Evolutionary conservation across 2,113 vertebrate species (phyloP).

Genomic region (Trogon melanurus): DNA sequence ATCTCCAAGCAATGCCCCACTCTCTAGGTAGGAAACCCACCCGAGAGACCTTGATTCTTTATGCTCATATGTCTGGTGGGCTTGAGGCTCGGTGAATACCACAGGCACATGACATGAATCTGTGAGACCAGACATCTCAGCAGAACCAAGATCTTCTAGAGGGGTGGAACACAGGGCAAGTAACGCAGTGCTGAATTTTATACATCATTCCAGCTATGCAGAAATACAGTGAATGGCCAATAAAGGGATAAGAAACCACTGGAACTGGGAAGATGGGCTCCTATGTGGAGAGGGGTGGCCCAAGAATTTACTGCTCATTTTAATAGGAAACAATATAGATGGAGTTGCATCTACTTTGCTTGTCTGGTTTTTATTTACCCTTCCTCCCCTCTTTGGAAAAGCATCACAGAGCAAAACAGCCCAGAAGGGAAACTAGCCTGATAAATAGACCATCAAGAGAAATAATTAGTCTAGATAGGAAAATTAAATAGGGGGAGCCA

Average conservation of each 20-base stretch:
- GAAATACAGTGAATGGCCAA: background rate
- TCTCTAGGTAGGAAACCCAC: background rate
- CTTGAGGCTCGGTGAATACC: background rate
- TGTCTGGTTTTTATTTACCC: constrained; percentile 66
- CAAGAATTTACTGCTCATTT: background rate
- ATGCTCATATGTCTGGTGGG: background rate
- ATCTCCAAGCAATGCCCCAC: accelerated
- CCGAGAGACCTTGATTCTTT: accelerated
- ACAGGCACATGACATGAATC: accelerated
- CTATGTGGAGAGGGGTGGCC: background rate
- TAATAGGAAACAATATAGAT: background rate
- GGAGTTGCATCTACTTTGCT: background rate
- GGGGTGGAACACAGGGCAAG: background rate
- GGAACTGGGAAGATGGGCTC: background rate
- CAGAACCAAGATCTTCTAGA: background rate
- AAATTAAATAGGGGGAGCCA: constrained; percentile 53
- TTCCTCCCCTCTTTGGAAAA: constrained; percentile 40
- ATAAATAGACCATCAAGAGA: constrained; percentile 72
- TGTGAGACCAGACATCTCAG: background rate
- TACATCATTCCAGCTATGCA: too few species aligned
- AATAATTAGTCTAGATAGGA: constrained; percentile 61
- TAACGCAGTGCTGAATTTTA: accelerated
- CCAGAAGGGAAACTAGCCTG: constrained; percentile 45
- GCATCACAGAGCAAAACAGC: constrained; percentile 14
- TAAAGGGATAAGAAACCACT: background rate